A percentile compares a stretch with the other conserved stretches of the same genome.
Conservation (phyloP, 2,888 invertebrate genomes). For the Napeogenes sylphis region DNA sequence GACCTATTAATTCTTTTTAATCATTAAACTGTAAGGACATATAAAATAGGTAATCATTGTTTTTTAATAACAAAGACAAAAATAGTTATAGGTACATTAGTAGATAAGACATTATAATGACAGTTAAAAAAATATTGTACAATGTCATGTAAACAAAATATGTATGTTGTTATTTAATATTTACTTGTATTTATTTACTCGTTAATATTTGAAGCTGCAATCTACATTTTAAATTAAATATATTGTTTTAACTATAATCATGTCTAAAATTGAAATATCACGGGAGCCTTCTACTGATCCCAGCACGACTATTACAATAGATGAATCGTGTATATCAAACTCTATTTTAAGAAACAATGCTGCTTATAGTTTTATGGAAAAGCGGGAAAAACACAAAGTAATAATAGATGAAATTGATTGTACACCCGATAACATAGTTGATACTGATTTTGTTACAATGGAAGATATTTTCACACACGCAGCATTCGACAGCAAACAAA, state of each 20-base stretch:
- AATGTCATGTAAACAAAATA: no score
- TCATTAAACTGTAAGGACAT: no score
- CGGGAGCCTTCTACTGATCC: conserved; percentile 14
- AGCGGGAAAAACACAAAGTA: conserved; percentile 47
- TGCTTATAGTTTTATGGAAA: conserved; percentile 50
- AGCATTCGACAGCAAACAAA: conserved; percentile 52
- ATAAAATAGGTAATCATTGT: neutral
- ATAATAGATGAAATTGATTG: conserved; percentile 46
- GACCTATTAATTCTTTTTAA: no score
- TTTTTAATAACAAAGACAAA: conserved; percentile 2
- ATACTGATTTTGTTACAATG: conserved; percentile 51
- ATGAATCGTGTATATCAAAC: conserved; percentile 33
- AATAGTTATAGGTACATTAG: conserved; percentile 1
- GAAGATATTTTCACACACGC: conserved; percentile 56
- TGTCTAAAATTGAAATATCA: conserved; percentile 9
- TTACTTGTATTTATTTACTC: neutral
- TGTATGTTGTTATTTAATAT: neutral
- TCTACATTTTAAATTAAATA: neutral
- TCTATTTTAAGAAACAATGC: conserved; percentile 36
- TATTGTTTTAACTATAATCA: conserved; percentile 6
- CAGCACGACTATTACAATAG: conserved; percentile 17
- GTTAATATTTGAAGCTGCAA: no score
- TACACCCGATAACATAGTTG: conserved; percentile 59
- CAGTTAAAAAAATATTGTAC: neutral
- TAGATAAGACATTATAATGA: conserved; percentile 5